Evolutionary conservation across 2,888 invertebrate genomes (phyloP).

Genomic region (Biston betularia): DNA sequence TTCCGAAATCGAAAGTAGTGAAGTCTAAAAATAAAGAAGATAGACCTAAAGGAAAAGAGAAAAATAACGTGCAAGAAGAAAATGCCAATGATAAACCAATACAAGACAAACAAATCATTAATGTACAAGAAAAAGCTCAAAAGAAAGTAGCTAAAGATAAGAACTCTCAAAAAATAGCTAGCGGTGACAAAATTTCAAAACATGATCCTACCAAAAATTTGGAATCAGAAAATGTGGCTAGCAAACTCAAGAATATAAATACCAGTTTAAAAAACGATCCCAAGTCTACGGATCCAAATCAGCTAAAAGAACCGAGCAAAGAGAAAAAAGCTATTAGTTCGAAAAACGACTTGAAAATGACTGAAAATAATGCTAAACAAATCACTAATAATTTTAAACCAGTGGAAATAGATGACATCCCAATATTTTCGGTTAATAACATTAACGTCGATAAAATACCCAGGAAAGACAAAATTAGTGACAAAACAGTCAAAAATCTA

Average conservation of each 20-base stretch:
- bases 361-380: conserved; percentile 4
- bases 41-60: conserved; percentile 34
- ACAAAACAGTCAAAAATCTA: conserved; percentile 2
- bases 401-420: conserved; percentile 3
- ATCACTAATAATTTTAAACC: neutral
- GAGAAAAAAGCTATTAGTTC: conserved; percentile 1
- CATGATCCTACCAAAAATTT: conserved; percentile 17
- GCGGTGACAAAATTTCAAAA: conserved; percentile 11
- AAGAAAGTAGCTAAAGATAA: conserved; percentile 19
- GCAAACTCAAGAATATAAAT: neutral
- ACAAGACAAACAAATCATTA: conserved; percentile 18
- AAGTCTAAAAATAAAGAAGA: conserved; percentile 11
- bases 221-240: neutral
- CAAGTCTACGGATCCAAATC: neutral
- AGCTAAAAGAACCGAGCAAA: neutral
- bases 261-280: conserved; percentile 12
- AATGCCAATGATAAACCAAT: neutral
- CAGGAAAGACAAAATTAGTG: conserved; percentile 8
- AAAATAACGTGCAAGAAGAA: conserved; percentile 12
- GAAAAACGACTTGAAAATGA: conserved; percentile 3
- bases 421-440: conserved; percentile 1
- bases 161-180: conserved; percentile 20
- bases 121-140: conserved; percentile 24
- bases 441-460: neutral
- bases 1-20: neutral